Evolutionary conservation across 2,797 vertebrate genomes (phyloP).

Genomic region (Eulemur mongoz): DNA sequence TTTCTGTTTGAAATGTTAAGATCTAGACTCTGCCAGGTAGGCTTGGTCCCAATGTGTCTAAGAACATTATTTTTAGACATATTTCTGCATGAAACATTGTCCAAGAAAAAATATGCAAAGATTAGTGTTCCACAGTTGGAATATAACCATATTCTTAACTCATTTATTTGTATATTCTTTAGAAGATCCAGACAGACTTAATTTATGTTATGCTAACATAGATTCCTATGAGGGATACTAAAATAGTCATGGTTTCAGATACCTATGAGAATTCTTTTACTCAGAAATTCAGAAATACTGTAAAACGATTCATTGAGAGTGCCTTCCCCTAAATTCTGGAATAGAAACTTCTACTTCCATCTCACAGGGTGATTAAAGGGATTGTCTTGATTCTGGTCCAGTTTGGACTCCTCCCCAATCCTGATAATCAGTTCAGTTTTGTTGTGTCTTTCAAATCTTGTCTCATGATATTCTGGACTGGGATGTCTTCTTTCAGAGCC

Average conservation of each 20-base stretch:
- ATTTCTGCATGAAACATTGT: not conserved
- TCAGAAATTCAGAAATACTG: not conserved
- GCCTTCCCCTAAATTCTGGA: not conserved
- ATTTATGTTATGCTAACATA: not conserved
- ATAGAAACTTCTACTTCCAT: not conserved
- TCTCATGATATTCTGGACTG: not conserved
- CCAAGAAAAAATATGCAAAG: not conserved
- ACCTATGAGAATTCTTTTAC: not conserved
- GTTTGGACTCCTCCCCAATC: not conserved
- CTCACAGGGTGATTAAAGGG: not conserved
- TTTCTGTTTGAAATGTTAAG: constrained; percentile 17
- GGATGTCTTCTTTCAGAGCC: not conserved
- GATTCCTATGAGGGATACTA: not conserved
- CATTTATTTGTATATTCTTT: not conserved
- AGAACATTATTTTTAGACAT: not conserved
- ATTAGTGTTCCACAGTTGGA: not conserved
- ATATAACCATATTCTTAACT: not conserved
- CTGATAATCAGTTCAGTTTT: not conserved
- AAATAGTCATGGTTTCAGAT: not conserved
- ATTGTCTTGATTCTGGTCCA: not conserved
- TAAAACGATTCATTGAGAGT: not conserved
- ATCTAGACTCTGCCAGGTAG: not conserved
- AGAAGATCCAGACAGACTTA: not conserved
- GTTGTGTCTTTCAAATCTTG: not conserved
- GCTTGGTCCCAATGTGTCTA: not conserved